These are phyloP conservation scores for Pteropus alecto DNA, from an alignment of 2,113 vertebrate genomes.

Conservation along the genomic window DNA sequence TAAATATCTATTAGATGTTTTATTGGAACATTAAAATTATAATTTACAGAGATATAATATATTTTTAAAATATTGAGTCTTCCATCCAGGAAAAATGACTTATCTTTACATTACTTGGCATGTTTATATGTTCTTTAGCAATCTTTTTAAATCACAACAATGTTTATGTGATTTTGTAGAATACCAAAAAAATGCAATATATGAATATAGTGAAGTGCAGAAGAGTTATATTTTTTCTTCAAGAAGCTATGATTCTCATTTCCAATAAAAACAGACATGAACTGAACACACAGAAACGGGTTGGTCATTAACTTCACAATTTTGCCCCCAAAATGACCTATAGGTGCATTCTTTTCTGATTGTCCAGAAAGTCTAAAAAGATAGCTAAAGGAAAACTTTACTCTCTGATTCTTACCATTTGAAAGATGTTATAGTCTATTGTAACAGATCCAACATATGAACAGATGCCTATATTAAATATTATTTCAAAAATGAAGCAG, in stretches of 20 bases:
- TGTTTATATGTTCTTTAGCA: not conserved
- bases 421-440: conserved; percentile 85
- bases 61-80: not conserved
- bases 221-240: conserved; percentile 77
- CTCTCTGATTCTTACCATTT: conserved; percentile 78
- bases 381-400: conserved; percentile 81
- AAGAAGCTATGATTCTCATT: conserved; percentile 84
- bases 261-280: conserved; percentile 82
- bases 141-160: conserved; percentile 87
- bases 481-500: conserved; percentile 88
- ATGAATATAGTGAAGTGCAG: conserved; percentile 88
- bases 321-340: conserved; percentile 79
- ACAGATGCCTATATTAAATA: conserved; percentile 87
- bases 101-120: conserved; percentile 1
- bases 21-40: conserved; percentile 30
- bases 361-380: conserved; percentile 82
- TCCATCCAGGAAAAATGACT: not conserved
- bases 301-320: conserved; percentile 77
- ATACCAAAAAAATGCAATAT: conserved; percentile 92
- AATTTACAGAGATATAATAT: conserved; percentile 8
- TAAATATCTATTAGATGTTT: conserved; percentile 38
- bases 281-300: conserved; percentile 81
- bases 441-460: conserved; percentile 87
- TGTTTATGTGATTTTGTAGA: conserved; percentile 96
- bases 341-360: conserved; percentile 77